A percentile compares a stretch with the other conserved stretches of the same genome.
phyloP scores from a whole-genome alignment of 92 coral and sea anemone species.

The Actinernus sp. region DNA sequence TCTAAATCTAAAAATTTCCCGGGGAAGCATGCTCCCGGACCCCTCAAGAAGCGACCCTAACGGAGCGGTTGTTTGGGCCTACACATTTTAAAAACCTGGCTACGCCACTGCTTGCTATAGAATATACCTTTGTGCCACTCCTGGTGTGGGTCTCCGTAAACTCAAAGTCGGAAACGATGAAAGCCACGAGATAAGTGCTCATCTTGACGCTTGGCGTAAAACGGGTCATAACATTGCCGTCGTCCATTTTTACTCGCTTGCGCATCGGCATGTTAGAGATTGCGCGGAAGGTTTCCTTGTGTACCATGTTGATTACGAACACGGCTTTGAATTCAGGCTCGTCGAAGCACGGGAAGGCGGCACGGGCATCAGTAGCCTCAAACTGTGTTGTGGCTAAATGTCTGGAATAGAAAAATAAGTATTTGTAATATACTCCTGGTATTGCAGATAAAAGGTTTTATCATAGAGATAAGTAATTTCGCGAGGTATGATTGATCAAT shows the following conservation, averaged over 20 bases:
- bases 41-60: too few relatives aligned
- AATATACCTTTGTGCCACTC: conserved; percentile 72
- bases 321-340: conserved; percentile 92
- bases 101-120: too few relatives aligned
- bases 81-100: too few relatives aligned
- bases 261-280: conserved; percentile 91
- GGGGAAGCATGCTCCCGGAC: too few relatives aligned
- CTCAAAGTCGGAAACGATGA: conserved; percentile 86
- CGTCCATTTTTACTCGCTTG: conserved; percentile 24
- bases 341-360: conserved; percentile 94
- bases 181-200: conserved; percentile 95
- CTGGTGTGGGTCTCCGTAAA: conserved; percentile 56
- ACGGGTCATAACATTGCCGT: conserved; percentile 55
- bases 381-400: conserved; percentile 88
- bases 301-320: conserved; percentile 68
- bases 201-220: conserved; percentile 70
- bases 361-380: conserved; percentile 88
- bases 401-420: conserved; percentile 43
- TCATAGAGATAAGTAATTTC: too few relatives aligned
- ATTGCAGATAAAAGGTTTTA: too few relatives aligned
- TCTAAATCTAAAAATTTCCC: too few relatives aligned
- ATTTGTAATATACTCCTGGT: too few relatives aligned
- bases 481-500: too few relatives aligned
- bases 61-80: too few relatives aligned
- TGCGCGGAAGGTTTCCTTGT: conserved; percentile 46